Evolutionary conservation across 2,888 invertebrate genomes (phyloP).

Genomic region (Yponomeuta evonymella): DNA sequence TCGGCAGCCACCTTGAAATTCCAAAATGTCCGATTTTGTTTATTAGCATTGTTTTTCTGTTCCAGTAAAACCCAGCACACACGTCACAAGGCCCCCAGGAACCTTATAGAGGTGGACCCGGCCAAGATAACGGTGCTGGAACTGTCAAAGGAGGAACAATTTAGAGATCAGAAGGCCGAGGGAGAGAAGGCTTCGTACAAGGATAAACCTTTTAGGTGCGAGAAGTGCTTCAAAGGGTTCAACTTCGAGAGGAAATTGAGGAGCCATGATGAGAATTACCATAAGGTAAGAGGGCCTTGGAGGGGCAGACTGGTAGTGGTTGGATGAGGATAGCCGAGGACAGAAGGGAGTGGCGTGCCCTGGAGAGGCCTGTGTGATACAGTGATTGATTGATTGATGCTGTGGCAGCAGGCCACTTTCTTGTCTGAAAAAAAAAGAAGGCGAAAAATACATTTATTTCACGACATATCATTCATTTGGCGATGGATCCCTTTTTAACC

Average conservation of each 20-base stretch:
- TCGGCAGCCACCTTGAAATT: too few relatives aligned
- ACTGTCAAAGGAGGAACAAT: slow-evolving; percentile 17
- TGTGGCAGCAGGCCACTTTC: too few relatives aligned
- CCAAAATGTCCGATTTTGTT: too few relatives aligned
- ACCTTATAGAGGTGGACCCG: slow-evolving; percentile 16
- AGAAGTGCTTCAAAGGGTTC: slow-evolving; percentile 19
- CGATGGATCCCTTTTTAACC: too few relatives aligned
- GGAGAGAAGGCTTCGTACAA: not conserved
- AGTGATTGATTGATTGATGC: too few relatives aligned
- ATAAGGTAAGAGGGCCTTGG: slow-evolving; percentile 14
- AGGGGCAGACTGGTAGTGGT: too few relatives aligned
- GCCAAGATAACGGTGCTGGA: slow-evolving; percentile 13
- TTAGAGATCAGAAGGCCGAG: not conserved
- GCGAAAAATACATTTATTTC: too few relatives aligned
- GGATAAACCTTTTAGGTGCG: slow-evolving; percentile 16
- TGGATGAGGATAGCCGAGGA: too few relatives aligned
- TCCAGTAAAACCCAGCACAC: not conserved
- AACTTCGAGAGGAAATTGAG: slow-evolving; percentile 18
- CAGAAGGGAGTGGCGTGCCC: too few relatives aligned
- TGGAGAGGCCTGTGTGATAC: too few relatives aligned
- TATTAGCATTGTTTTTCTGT: not conserved
- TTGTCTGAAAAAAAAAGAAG: too few relatives aligned
- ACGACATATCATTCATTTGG: too few relatives aligned
- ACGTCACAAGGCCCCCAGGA: not conserved
- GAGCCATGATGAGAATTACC: slow-evolving; percentile 16